Evolutionary conservation across 2,113 vertebrate genomes (phyloP), one percentile per base, ranked within the genome.

Genomic region (Brachirus orientalis): DNA sequence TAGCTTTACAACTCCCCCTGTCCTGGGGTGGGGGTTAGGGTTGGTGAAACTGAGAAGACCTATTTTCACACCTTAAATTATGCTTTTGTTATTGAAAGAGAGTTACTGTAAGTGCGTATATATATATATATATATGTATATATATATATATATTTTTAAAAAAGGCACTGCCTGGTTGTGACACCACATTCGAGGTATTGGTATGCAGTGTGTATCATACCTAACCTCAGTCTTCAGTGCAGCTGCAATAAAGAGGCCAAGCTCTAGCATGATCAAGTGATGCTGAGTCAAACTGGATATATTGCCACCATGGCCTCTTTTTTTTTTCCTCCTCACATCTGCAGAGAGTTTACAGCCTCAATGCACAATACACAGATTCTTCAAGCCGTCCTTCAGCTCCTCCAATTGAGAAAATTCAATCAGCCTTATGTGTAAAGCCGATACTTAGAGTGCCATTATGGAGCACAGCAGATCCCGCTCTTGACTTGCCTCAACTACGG

Each of bases 401-500:
- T 76, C 67, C 63, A 46, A 67, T 70, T 67, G 72, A 80, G 66
- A 69, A 37, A 43, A 66, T 82, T 84, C 66, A 83, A 66, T 75
- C 37, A 18, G 28, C 70, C 63, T 59, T 57, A 50, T 16, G 35
- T 55, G 60, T 33, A 68, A 40, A 59, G 73, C 33, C 37, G 56
- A 46, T n/a, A 22, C 17, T n/a, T 55, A 43, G 20, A 67, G 46
- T 6, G 36, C 41, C 41, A 47, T 53, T 54, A 61, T 59, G 68
- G 72, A 69, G 35, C 62, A 64, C 22, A 55, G 56, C 20, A 19
- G 60, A 72, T 46, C 13, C 70, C 68, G 71, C 20, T 62, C 17
- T 52, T 10, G 16, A 66, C 36, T 51, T 51, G 37, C 18, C 28
- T 28, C 35, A 56, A 72, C 82, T 70, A 64, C 46, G 55, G 60